Conservation (phyloP, 2,113 vertebrate species). For the Leptosomus discolor region DNA sequence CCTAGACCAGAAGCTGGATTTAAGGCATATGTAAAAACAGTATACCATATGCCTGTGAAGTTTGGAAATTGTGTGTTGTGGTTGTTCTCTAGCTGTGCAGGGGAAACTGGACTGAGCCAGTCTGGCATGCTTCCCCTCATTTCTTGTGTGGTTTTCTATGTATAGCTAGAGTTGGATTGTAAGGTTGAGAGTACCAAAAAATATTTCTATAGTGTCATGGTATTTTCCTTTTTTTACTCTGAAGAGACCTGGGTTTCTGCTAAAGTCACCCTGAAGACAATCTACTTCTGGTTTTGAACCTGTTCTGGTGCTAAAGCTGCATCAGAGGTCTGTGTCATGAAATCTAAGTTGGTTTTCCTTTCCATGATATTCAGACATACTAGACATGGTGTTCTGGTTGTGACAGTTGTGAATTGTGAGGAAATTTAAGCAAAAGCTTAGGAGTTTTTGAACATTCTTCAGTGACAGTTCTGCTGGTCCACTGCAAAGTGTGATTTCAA, state of each 20-base stretch:
- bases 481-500: neutral
- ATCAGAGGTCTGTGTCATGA: neutral
- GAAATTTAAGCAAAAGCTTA: conserved; percentile 36
- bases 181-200: neutral
- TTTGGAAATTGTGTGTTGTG: neutral
- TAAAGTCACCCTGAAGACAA: neutral
- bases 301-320: neutral
- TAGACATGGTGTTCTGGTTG: neutral
- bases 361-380: neutral
- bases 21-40: neutral
- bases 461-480: conserved; percentile 13
- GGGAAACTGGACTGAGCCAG: accelerated
- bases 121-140: neutral
- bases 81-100: neutral
- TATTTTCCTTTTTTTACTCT: neutral
- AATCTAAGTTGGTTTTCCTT: neutral
- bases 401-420: neutral
- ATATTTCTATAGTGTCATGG: neutral
- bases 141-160: neutral
- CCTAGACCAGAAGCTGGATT: neutral
- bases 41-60: accelerated
- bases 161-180: neutral
- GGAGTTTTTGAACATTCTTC: neutral
- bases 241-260: neutral
- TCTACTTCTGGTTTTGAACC: neutral